A percentile compares a stretch with the other conserved stretches of the same genome.
Conservation (phyloP, 1,140 invertebrate genomes). For the Papilio glaucus region DNA sequence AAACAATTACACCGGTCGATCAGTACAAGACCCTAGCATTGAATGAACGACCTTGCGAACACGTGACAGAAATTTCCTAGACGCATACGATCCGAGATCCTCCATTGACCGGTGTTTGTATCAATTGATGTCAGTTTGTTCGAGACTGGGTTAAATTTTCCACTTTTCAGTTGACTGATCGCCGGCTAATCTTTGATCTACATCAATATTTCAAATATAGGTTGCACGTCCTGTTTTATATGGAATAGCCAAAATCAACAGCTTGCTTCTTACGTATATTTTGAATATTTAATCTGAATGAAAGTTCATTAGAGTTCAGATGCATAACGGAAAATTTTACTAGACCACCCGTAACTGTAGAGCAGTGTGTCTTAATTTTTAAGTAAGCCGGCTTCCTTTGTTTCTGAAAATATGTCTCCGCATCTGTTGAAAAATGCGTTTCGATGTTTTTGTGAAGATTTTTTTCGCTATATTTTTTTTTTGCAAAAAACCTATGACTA, state of each 20-base stretch:
- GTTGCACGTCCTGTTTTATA: not conserved
- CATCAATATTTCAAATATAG: not conserved
- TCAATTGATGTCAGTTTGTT: constrained; percentile 1
- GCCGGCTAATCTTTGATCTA: not conserved
- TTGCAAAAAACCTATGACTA: too few relatives aligned
- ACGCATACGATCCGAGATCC: not conserved
- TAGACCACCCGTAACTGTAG: too few relatives aligned
- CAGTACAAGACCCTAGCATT: constrained; percentile 13
- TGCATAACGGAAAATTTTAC: too few relatives aligned
- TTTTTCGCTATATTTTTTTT: too few relatives aligned
- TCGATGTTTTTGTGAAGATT: too few relatives aligned
- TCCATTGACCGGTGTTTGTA: constrained; percentile 2
- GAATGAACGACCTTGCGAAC: constrained; percentile 10
- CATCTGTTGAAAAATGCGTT: too few relatives aligned
- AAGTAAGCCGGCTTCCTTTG: too few relatives aligned
- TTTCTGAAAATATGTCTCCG: too few relatives aligned
- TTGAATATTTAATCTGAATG: too few relatives aligned
- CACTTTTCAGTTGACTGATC: not conserved
- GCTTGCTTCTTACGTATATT: not conserved
- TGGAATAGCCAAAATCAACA: constrained; percentile 3
- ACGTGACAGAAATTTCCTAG: constrained; percentile 4
- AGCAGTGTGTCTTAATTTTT: too few relatives aligned
- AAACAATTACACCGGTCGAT: too few relatives aligned
- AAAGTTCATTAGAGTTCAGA: too few relatives aligned
- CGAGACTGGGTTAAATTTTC: not conserved